Evolutionary conservation across 2,797 vertebrate genomes (phyloP), one percentile per base, ranked within the genome.

Genomic region (Chaetodon trifasciatus): DNA sequence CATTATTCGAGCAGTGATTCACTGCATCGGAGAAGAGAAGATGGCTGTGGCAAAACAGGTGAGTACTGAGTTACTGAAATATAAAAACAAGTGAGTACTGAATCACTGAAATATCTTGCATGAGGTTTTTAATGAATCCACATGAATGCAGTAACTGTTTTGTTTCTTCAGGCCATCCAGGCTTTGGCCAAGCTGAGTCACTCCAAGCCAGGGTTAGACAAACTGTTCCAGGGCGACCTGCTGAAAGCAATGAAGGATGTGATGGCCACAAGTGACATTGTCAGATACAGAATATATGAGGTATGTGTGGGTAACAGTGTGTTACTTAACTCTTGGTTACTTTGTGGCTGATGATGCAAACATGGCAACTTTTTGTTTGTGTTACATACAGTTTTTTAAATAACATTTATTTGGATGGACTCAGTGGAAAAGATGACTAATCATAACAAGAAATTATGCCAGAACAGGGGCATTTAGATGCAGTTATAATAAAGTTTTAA

Each of bases 201-300:
- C 73, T 96, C 95, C 0, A 96, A 96, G 46, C 90, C 95, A 24
- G 97, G 97, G 0, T 84, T 99, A 19, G 96, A 98, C 84, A 95
- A 95, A 55, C 84, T 99, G 65, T 98, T 99, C 87, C 96, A 94
- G 57, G 96, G 95, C 62, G 96, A 93, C 66, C 88, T 98, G 82
- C 70, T 98, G 67, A 90, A 96, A 40, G 96, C 96, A 61, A 86
- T 99, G 77, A 98, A 96, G 88, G 94, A 94, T 0, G 96, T 99
- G 24, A 98, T 98, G 98, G 92, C 93, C 49, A 95, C 86, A 42
- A 98, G 85, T 35, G 98, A 99, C 73, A 28, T 97, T 0, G 88
- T 99, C 88, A 96, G 98, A 37, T 99, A 99, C 90, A 93, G 98
- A 80, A 94, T 98, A 1, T 99, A 99, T 55, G 98, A 99, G 98